Conservation (phyloP, 2,113 vertebrate species). For the Geococcyx californianus region DNA sequence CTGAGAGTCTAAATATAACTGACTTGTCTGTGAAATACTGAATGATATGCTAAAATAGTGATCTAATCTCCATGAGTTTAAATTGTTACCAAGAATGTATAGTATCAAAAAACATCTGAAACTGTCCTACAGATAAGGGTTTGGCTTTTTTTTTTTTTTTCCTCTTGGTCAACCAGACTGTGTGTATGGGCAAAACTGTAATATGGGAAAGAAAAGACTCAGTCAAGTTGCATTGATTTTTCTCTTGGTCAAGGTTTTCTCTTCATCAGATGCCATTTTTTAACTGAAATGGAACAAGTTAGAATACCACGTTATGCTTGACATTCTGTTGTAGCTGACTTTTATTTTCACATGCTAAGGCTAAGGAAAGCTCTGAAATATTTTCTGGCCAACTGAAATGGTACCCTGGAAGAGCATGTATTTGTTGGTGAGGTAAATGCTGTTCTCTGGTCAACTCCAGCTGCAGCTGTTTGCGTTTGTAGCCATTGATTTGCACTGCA, state of each 20-base stretch:
- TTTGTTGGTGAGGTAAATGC: background rate
- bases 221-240: background rate
- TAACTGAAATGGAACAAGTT: background rate
- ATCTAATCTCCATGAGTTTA: background rate
- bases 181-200: background rate
- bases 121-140: background rate
- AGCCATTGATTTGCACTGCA: conserved; percentile 1
- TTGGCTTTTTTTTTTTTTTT: background rate
- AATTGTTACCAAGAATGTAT: background rate
- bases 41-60: background rate
- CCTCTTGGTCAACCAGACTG: background rate
- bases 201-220: background rate
- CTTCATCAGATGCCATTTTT: background rate
- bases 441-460: background rate
- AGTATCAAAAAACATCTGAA: background rate
- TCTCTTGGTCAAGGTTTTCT: background rate
- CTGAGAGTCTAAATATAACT: background rate
- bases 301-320: background rate
- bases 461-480: conserved; percentile 21
- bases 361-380: background rate
- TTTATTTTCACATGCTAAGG: background rate
- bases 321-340: background rate
- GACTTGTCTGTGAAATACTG: background rate
- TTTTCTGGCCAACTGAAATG: background rate
- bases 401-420: background rate